Percentiles rank a stretch among this genome's conserved stretches.
These are phyloP conservation scores for Sigmodon hispidus DNA, from an alignment of 2,113 vertebrate genomes.

Conservation along the genomic window DNA sequence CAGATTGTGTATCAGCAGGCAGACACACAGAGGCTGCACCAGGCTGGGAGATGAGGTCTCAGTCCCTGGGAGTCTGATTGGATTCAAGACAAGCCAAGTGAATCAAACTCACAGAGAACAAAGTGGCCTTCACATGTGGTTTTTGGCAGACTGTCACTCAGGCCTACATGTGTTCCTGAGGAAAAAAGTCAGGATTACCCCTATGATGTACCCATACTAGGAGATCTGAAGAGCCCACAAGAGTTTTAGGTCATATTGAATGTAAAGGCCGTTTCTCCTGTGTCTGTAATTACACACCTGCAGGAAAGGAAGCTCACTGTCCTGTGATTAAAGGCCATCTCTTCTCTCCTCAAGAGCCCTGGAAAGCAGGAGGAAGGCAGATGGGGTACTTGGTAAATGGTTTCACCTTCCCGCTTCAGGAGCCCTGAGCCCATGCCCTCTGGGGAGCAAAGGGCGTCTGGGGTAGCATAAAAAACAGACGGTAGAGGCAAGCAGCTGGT, in stretches of 20 bases:
- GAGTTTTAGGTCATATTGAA: background rate
- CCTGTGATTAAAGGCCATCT: background rate
- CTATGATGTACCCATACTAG: background rate
- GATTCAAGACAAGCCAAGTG: background rate
- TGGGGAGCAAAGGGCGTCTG: conserved; percentile 1
- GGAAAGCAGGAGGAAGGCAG: background rate
- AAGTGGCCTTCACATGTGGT: background rate
- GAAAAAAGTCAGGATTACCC: background rate
- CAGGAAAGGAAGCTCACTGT: background rate
- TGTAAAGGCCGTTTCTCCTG: background rate
- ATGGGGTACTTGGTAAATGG: background rate
- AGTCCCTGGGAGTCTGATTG: background rate
- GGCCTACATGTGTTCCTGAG: background rate
- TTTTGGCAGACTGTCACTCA: background rate
- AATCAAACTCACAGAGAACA: background rate
- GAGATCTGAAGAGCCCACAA: background rate
- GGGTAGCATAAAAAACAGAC: conserved; percentile 69
- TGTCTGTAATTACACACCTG: background rate
- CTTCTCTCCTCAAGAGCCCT: background rate
- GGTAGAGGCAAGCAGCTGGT: conserved; percentile 70
- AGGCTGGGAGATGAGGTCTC: background rate
- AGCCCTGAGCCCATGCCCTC: background rate
- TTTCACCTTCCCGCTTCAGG: background rate
- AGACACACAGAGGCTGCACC: background rate
- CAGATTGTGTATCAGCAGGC: background rate